These are phyloP conservation scores for Acanthochromis polyacanthus DNA, from an alignment of 2,113 vertebrate genomes.

Conservation along the genomic window DNA sequence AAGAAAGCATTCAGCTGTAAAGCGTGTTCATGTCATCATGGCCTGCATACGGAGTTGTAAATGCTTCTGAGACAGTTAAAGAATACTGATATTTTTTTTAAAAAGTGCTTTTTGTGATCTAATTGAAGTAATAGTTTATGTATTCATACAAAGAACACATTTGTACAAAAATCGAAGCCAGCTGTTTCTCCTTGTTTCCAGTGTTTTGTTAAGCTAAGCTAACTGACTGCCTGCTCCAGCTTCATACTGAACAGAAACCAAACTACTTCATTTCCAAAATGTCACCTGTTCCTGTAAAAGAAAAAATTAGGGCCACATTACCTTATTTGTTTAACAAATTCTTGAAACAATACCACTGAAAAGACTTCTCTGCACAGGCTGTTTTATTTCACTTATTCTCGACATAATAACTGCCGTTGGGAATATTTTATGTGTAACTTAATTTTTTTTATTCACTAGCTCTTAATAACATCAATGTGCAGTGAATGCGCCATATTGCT, in stretches of 20 bases:
- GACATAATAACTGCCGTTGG: too few relatives aligned
- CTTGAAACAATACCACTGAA: background rate
- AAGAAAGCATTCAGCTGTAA: constrained; percentile 1
- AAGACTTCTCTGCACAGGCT: background rate
- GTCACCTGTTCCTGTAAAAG: background rate
- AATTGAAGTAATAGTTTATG: background rate
- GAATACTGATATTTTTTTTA: background rate
- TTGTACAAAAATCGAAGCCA: background rate
- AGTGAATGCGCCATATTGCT: background rate
- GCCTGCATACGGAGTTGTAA: background rate
- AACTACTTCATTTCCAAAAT: background rate
- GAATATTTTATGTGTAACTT: too few relatives aligned
- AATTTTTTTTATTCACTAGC: background rate
- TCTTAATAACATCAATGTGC: background rate
- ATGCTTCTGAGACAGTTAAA: background rate
- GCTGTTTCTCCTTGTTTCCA: too few relatives aligned
- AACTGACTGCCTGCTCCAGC: background rate
- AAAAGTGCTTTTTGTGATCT: background rate
- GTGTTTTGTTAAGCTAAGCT: background rate
- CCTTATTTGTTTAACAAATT: background rate
- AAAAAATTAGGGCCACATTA: background rate
- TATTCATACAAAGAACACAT: background rate
- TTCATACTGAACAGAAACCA: background rate
- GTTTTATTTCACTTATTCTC: background rate
- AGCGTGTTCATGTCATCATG: background rate